Conservation (phyloP, 2,113 vertebrate genomes). For the Tapirus terrestris region DNA sequence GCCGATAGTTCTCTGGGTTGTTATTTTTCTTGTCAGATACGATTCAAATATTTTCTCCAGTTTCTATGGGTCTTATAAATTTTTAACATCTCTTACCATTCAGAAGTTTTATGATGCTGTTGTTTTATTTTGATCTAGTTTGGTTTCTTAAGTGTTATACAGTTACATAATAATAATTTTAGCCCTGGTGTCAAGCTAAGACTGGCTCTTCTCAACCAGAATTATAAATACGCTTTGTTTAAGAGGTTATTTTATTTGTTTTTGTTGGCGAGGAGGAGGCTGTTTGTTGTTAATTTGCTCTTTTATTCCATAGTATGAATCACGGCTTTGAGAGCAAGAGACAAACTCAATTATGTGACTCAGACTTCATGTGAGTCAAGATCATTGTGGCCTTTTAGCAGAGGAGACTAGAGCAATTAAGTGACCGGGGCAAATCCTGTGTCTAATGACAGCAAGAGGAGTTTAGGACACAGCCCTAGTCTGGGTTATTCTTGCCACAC, state of each 20-base stretch:
- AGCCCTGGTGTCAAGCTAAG: not conserved
- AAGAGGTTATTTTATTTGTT: not conserved
- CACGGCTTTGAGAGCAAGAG: not conserved
- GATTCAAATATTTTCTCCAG: not conserved
- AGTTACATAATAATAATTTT: not conserved
- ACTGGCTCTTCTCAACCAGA: not conserved
- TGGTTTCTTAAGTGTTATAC: not conserved
- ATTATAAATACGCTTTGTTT: not conserved
- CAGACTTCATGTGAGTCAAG: not conserved
- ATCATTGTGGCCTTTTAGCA: fast-evolving
- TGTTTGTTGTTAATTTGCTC: not conserved
- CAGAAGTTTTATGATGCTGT: not conserved
- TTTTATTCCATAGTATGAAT: not conserved
- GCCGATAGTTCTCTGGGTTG: not conserved
- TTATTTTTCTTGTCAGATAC: not conserved
- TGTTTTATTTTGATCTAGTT: not conserved
- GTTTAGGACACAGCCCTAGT: not conserved
- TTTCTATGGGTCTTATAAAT: not conserved
- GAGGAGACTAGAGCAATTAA: fast-evolving
- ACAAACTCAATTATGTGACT: not conserved
- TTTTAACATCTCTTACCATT: not conserved
- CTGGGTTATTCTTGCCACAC: not conserved
- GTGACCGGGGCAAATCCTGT: not conserved
- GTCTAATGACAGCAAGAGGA: not conserved
- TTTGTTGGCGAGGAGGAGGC: not conserved